A percentile compares a stretch with the other conserved stretches of the same genome.
These are phyloP conservation scores for Heliothis peltigera DNA, from an alignment of 2,888 invertebrate species.

Conservation along the genomic window DNA sequence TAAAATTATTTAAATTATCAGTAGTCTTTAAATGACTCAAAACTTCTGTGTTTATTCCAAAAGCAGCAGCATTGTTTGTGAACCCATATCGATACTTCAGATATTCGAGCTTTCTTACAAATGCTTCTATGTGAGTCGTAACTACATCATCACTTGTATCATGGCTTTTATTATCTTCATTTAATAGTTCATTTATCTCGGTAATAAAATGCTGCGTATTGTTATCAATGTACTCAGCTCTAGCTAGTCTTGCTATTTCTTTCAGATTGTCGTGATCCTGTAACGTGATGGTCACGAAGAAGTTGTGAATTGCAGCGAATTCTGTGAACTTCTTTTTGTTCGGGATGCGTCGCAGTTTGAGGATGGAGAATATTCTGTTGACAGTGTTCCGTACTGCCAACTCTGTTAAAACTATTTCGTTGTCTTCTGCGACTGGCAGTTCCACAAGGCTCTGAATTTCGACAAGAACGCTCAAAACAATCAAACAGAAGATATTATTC, in stretches of 20 bases:
- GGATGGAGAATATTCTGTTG: slow-evolving; percentile 69
- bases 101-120: slow-evolving; percentile 66
- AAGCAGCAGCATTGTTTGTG: slow-evolving; percentile 39
- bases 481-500: slow-evolving; percentile 46
- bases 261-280: slow-evolving; percentile 70
- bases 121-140: slow-evolving; percentile 60
- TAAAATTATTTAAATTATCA: slow-evolving; percentile 16
- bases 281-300: slow-evolving; percentile 70
- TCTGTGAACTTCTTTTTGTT: slow-evolving; percentile 66
- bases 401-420: slow-evolving; percentile 65
- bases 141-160: slow-evolving; percentile 59
- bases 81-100: slow-evolving; percentile 64
- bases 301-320: slow-evolving; percentile 71
- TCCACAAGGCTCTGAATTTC: slow-evolving; percentile 60
- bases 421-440: slow-evolving; percentile 62
- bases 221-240: slow-evolving; percentile 64
- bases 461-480: slow-evolving; percentile 39
- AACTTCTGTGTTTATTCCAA: slow-evolving; percentile 62
- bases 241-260: slow-evolving; percentile 68
- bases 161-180: slow-evolving; percentile 63
- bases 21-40: slow-evolving; percentile 51
- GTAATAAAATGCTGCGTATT: slow-evolving; percentile 68
- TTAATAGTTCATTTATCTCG: slow-evolving; percentile 72
- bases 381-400: slow-evolving; percentile 65
- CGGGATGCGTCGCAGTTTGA: slow-evolving; percentile 64